These are phyloP conservation scores for Coenonympha glycerion DNA, from an alignment of 2,888 invertebrate genomes.

Conservation along the genomic window DNA sequence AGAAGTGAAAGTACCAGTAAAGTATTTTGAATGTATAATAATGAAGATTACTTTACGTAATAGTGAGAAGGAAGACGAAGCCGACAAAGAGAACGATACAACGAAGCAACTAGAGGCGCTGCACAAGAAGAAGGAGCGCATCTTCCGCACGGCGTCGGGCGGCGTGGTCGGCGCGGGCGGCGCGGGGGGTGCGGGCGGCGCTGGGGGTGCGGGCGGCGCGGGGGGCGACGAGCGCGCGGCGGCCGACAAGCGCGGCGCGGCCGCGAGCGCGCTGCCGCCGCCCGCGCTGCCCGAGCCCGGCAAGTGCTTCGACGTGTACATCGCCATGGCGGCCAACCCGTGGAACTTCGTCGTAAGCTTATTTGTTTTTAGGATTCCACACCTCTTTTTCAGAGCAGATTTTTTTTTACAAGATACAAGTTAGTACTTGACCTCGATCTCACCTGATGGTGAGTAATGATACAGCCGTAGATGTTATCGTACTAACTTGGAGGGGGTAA, in stretches of 20 bases:
- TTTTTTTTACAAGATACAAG: too few species aligned
- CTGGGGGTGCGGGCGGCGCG: constrained; percentile 54
- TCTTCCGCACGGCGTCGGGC: constrained; percentile 45
- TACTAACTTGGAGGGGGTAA: too few species aligned
- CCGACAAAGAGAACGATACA: constrained; percentile 44
- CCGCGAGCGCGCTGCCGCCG: constrained; percentile 58
- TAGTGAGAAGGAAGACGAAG: constrained; percentile 50
- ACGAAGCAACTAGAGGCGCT: constrained; percentile 48
- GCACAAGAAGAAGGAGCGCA: constrained; percentile 66
- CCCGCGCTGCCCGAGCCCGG: constrained; percentile 62
- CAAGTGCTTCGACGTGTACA: constrained; percentile 80
- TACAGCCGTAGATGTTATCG: too few species aligned
- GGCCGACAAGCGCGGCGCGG: constrained; percentile 10
- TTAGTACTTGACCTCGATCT: too few species aligned
- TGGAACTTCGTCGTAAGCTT: constrained; percentile 79
- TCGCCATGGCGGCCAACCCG: constrained; percentile 86
- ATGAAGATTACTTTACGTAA: too few species aligned
- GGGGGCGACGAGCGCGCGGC: constrained; percentile 14
- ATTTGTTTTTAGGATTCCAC: too few species aligned
- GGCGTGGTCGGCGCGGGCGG: constrained; percentile 14
- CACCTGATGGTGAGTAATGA: too few species aligned
- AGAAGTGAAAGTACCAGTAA: too few species aligned
- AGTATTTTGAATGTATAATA: too few species aligned
- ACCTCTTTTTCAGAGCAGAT: too few species aligned
- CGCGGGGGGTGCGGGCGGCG: constrained; percentile 4